Evolutionary conservation across 1,140 invertebrate genomes (phyloP), one percentile per base, ranked within the genome.

Genomic region (Streblospio benedicti): DNA sequence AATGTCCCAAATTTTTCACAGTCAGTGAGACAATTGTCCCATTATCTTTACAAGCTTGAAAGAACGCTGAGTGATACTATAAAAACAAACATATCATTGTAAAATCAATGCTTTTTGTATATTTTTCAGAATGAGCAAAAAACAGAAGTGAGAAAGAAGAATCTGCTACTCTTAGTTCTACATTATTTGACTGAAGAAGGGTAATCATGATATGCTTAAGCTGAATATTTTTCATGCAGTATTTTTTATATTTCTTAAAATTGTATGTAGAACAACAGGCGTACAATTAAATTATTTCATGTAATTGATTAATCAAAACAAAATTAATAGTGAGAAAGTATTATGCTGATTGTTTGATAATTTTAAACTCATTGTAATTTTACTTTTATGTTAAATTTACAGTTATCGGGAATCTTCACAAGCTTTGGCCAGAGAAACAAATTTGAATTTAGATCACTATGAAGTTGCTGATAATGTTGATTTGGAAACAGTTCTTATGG

Each of bases 401-500:
- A 84, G 83, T 18, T 84, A 84, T 64, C 67, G 81, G 23, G 80
- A 84, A 50, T 81, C 84, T 1, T 83, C 83, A 0, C 81, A 85
- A 12, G 70, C 75, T 1, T 76, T 91, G 38, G 74, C 76, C 16
- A 76, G 76, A 18, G 91, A 93, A 77, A 87, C 88, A 4, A 78
- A 74, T 0, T 80, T 84, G 20, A 78, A 91, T 25, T 74, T 82
- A 0, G 81, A 83, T 31, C 82, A 85, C 38, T 86, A 85, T 76
- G 80, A 85, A 68, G 81, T 94, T 0, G 95, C 92, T 77, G 92
- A 96, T 67, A 95, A 95, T 66, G 85, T 95, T 56, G 89, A 94
- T 71, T 76, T 96, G 62, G 85, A 89, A 55, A 87, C 86, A 18
- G 87, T 97, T 59, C 76, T 95, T 45, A 83, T 90, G 77, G 91